Evolutionary conservation across 2,113 vertebrate species (phyloP).

Genomic region (Callionymus lyra): DNA sequence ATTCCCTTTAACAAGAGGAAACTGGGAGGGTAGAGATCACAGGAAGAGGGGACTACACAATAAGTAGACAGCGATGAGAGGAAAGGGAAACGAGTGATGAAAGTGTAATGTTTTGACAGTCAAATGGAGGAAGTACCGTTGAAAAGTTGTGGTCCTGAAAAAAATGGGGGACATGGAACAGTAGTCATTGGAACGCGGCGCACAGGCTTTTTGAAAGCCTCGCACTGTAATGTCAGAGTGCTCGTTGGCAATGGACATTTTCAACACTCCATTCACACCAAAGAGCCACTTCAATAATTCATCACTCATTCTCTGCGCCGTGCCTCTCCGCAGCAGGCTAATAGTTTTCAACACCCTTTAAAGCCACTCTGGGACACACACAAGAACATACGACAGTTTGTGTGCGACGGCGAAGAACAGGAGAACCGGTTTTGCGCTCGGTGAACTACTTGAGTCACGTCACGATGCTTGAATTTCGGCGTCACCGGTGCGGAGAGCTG

Average conservation of each 20-base stretch:
- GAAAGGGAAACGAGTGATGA: conserved; percentile 7
- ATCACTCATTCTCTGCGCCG: conserved; percentile 57
- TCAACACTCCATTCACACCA: conserved; percentile 69
- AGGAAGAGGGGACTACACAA: conserved; percentile 3
- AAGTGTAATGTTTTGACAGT: conserved; percentile 27
- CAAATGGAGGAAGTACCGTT: conserved; percentile 12
- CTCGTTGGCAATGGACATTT: conserved; percentile 55
- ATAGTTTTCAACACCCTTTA: conserved; percentile 68
- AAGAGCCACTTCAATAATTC: conserved; percentile 70
- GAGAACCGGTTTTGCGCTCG: no score
- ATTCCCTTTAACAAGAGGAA: conserved; percentile 50
- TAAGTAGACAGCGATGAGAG: conserved; percentile 8
- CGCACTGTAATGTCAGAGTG: conserved; percentile 27
- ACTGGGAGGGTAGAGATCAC: conserved; percentile 29
- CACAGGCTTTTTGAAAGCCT: conserved; percentile 24
- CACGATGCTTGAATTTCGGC: conserved; percentile 40
- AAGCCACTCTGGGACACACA: conserved; percentile 30
- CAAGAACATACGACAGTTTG: conserved; percentile 9
- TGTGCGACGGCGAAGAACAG: no score
- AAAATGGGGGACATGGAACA: conserved; percentile 8
- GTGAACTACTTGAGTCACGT: no score
- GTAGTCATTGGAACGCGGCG: conserved; percentile 15
- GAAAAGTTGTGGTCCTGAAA: conserved; percentile 12
- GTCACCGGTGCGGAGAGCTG: conserved; percentile 28
- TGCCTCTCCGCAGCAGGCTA: conserved; percentile 50